These are phyloP conservation scores for Diadumene lineata DNA, from an alignment of 92 coral and sea anemone species.

Conservation along the genomic window DNA sequence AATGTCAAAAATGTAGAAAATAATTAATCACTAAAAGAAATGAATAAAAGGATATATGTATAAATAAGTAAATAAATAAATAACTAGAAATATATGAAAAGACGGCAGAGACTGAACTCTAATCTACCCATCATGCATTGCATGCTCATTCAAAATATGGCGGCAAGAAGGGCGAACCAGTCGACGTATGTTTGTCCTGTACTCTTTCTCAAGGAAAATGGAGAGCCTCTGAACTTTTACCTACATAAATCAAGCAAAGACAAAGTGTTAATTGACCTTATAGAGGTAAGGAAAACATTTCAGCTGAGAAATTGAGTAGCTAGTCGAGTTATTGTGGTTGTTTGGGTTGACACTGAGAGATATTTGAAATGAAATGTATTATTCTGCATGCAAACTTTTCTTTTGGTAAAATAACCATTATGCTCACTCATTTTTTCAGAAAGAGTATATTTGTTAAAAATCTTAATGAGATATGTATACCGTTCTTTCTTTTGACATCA, in stretches of 20 bases:
- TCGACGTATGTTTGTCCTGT: constrained; percentile 11
- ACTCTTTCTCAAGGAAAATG: constrained; percentile 23
- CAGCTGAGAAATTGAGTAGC: background rate
- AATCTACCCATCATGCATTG: constrained; percentile 6
- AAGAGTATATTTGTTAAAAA: too few species aligned
- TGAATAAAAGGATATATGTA: background rate
- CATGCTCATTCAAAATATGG: constrained; percentile 1
- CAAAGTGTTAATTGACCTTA: background rate
- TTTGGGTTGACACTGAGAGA: too few species aligned
- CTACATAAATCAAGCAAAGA: background rate
- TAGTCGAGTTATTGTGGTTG: too few species aligned
- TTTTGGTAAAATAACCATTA: too few species aligned
- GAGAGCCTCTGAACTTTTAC: constrained; percentile 12
- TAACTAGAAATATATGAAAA: background rate
- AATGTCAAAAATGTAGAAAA: too few species aligned
- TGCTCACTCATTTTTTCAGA: too few species aligned
- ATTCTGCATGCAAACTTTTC: too few species aligned
- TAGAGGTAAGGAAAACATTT: constrained; percentile 7
- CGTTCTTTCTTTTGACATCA: background rate
- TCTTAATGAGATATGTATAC: too few species aligned
- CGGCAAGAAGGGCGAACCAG: background rate
- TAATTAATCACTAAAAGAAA: too few species aligned
- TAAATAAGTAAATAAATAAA: background rate
- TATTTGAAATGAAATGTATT: too few species aligned
- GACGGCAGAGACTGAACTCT: constrained; percentile 2